A percentile compares a stretch with the other conserved stretches of the same genome.
Conservation (phyloP, 2,888 invertebrate species). For the Rhabditophanes sp. region DNA sequence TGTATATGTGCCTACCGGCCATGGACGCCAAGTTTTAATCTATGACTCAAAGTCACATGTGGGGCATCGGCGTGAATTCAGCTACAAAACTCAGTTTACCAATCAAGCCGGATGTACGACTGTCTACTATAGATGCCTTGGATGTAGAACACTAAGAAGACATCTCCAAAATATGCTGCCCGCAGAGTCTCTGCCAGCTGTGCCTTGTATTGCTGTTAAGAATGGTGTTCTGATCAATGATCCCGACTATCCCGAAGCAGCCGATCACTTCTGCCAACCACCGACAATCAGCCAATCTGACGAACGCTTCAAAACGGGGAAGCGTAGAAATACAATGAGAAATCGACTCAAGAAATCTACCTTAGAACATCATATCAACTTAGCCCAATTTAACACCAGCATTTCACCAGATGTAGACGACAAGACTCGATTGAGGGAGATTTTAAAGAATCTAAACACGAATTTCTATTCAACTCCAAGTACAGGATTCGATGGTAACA, state of each 20-base stretch:
- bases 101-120: slow-evolving; percentile 24
- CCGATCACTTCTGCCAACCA: slow-evolving; percentile 20
- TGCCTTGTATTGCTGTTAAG: slow-evolving; percentile 22
- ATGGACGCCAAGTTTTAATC: slow-evolving; percentile 25
- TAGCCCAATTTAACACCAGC: too few species aligned
- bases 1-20: slow-evolving; percentile 21
- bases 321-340: too few species aligned
- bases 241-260: slow-evolving; percentile 22
- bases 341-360: too few species aligned
- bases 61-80: slow-evolving; percentile 20
- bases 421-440: too few species aligned
- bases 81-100: slow-evolving; percentile 22
- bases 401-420: too few species aligned
- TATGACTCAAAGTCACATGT: slow-evolving; percentile 21
- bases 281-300: slow-evolving; percentile 26
- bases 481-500: too few species aligned
- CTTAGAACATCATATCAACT: too few species aligned
- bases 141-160: slow-evolving; percentile 22
- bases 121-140: slow-evolving; percentile 25
- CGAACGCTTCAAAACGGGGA: slow-evolving; percentile 19
- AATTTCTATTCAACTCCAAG: too few species aligned
- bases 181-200: slow-evolving; percentile 20
- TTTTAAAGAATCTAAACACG: too few species aligned
- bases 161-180: slow-evolving; percentile 20
- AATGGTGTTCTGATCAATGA: slow-evolving; percentile 24